Evolutionary conservation across 1,140 invertebrate species (phyloP), one percentile per base, ranked within the genome.

Genomic region (Amyelois transitella): DNA sequence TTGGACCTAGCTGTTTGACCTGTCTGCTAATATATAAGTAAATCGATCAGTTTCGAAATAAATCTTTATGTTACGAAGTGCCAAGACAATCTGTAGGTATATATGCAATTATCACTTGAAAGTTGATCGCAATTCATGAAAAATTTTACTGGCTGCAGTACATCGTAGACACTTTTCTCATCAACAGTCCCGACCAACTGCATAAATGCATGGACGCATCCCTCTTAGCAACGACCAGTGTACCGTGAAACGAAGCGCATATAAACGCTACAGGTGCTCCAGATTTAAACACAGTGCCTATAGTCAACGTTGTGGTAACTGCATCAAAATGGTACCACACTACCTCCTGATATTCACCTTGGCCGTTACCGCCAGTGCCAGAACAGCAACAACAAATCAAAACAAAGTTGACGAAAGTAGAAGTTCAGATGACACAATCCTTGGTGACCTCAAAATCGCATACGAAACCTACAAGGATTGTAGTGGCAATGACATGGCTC

Each of bases 401-500:
- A 87, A 89, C 68, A 81, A 72, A 65, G 17, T 82, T 32, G 78
- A 83, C 20, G 77, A 86, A 55, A 75, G 67, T 22, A 75, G 85
- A 53, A 81, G 80, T 75, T 75, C 86, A 67, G 84, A 89, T 21
- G 85, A 88, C 64, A 75, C 67, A 21, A 55, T 88, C 50, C 62
- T 89, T 53, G 82, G 84, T 32, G 86, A 89, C 53, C 61, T 89
- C 8, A 87, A 84, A 67, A 62, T 85, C 49, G 81, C 87, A 21
- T 88, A 88, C 58, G 87, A 88, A 56, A 88, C 87, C 1, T 95
- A 95, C 80, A 94, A 93, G 75, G 93, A 95, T 60, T 96, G 94
- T 83, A 90, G 92, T 19, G 91, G 89, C 3, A 86, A 90, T 20
- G 93, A 94, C 49, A 70, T 95, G 12, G 91, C 91, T 47, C 91